Percentiles rank a stretch among this genome's conserved stretches.
Evolutionary conservation across 2,888 invertebrate genomes (phyloP).

Genomic region (Augochlorella aurata): DNA sequence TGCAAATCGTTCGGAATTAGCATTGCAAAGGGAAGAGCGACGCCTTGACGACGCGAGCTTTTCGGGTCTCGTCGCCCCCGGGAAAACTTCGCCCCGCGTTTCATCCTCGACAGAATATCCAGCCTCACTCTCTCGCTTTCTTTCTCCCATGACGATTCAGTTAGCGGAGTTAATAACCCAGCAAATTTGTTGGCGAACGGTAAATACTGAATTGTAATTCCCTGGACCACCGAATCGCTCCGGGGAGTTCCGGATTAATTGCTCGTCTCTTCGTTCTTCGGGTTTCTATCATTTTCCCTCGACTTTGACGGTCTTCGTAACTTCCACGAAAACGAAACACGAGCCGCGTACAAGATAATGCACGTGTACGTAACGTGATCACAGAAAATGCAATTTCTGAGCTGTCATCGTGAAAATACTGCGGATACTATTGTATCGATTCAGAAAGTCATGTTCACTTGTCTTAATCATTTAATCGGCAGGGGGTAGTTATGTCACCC

Average conservation of each 20-base stretch:
- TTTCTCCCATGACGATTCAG: background rate
- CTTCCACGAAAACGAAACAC: background rate
- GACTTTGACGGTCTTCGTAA: background rate
- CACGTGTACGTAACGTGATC: too few species aligned
- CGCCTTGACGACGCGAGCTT: conserved; percentile 2
- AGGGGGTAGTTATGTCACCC: too few species aligned
- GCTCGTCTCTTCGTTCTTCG: background rate
- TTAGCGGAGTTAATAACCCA: conserved; percentile 33
- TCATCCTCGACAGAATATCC: conserved; percentile 17
- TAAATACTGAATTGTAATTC: conserved; percentile 3
- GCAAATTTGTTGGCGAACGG: conserved; percentile 30
- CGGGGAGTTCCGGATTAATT: background rate
- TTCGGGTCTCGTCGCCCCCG: background rate
- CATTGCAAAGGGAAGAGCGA: conserved; percentile 53
- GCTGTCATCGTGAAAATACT: too few species aligned
- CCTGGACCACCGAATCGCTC: background rate
- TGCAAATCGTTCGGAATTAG: conserved; percentile 59
- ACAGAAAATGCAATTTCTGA: too few species aligned
- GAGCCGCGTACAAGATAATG: too few species aligned
- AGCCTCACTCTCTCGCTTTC: conserved; percentile 3
- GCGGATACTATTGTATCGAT: too few species aligned
- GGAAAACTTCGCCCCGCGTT: conserved; percentile 22
- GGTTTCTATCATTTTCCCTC: background rate
- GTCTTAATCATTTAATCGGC: too few species aligned
- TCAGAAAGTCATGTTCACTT: too few species aligned